Evolutionary conservation across 1,140 invertebrate genomes (phyloP), one percentile per base, ranked within the genome.

Genomic region (Hyles vespertilio): DNA sequence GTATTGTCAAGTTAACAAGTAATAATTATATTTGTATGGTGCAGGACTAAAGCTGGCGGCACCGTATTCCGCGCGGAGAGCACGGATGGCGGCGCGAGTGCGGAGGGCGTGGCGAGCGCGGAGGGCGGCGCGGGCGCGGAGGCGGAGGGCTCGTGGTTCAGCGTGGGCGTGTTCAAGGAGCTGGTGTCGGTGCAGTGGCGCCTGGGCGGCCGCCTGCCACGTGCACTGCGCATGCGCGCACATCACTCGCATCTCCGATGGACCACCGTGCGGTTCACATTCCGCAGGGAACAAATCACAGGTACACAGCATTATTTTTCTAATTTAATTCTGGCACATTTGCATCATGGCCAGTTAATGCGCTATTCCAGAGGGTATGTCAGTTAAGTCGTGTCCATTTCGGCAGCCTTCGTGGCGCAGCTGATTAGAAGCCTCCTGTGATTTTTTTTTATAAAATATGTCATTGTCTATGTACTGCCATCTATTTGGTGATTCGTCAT

Each of bases 41-140:
- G 36, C 71, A 90, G 95, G 72, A 95, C 94, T 4, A 93, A 93
- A 33, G 92, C 91, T 3, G 94, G 94, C 46, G 95, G 95, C 56
- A 95, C 93, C 10, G 67, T 95, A 8, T 84, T 96, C 56, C 90
- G 92, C 51, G 89, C 90, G 6, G 89, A 91, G 80, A 55, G 54
- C 49, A 59, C 5, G 22, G 61, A 46, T 9, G 87, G 90, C 47
- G 74, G 36, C 70, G 7, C 66, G 66, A 22, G 22, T 2, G 22
- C 22, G 22, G 22, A 22, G 22, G 22, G 22, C 22, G 22, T 2
- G 34, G 22, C 22, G 22, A 22, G 22, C 2, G 22, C 2, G 22
- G 22, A 22, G 22, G 22, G 22, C 22, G 22, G 22, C 22, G 74
- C 81, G 45, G 72, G 91, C 51, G 87, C 90, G 7, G 89, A 90